Evolutionary conservation across 1,140 invertebrate species (phyloP), one percentile per base, ranked within the genome.

Genomic region (Polypedilum pembai): DNA sequence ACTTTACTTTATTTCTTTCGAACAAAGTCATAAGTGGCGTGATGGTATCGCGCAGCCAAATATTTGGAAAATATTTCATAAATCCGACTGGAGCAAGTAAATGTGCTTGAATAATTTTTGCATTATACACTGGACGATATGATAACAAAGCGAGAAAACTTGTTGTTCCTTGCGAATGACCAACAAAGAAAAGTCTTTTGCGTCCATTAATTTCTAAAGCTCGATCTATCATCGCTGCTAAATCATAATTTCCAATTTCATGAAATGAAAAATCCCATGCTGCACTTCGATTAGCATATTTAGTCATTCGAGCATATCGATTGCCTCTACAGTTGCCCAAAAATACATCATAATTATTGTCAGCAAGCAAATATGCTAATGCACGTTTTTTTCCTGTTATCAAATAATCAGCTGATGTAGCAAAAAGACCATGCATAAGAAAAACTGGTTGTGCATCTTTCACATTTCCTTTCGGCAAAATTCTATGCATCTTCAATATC

Each of bases 201-300:
- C 84, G 78, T 0, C 82, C 80, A 0, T 89, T 89, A 1, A 74
- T 76, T 2, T 85, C 78, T 1, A 91, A 77, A 10, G 89, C 83
- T 75, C 88, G 85, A 76, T 92, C 87, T 8, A 94, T 87, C 84
- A 90, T 89, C 0, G 91, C 87, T n/a, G 92, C 90, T 40, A 93
- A 76, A 80, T 94, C 92, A 74, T 87, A 87, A 0, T 84, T 80
- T 7, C 90, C 91, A 79, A 93, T 91, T 79, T 94, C 90, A 77
- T 94, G 89, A 80, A 84, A 88, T 76, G 81, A 83, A 77, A 83
- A 86, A 65, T 84, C 79, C 85, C 85, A 86, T 79, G 84, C 2
- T 3, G 24, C 1, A 87, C n/a, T 83, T 81, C 65, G 85, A 75
- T 78, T 82, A 72, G 86, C 83, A 75, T 77, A 84, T 18, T 80